Conservation (phyloP, 2,113 vertebrate species). For the Macaca mulatta region DNA sequence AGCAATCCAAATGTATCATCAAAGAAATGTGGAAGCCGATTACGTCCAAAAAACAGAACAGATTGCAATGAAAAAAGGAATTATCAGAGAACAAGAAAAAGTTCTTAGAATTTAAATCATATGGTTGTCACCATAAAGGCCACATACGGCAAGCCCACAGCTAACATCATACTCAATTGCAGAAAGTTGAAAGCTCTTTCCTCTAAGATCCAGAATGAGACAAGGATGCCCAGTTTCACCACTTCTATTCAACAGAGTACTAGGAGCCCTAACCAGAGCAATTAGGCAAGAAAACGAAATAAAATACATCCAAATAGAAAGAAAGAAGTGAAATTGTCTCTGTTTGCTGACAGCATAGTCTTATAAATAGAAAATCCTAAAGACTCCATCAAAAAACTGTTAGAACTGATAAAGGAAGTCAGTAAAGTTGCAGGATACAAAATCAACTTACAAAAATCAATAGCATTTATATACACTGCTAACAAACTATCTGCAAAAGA, state of each 20-base stretch:
- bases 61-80: background rate
- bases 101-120: background rate
- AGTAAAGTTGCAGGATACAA: background rate
- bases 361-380: background rate
- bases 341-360: background rate
- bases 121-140: background rate
- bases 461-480: background rate
- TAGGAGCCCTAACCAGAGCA: background rate
- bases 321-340: background rate
- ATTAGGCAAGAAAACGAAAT: background rate
- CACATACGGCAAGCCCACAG: background rate
- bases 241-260: background rate
- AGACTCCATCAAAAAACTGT: background rate
- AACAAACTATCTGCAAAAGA: background rate
- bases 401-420: background rate
- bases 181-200: background rate
- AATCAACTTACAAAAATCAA: background rate
- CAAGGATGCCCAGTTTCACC: background rate
- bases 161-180: background rate
- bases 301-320: background rate
- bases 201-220: background rate
- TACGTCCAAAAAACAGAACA: background rate
- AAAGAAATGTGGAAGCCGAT: background rate
- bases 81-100: background rate
- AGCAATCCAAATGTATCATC: background rate